Conservation (phyloP, 1,140 invertebrate genomes). For the Pentalonia nigronervosa region DNA sequence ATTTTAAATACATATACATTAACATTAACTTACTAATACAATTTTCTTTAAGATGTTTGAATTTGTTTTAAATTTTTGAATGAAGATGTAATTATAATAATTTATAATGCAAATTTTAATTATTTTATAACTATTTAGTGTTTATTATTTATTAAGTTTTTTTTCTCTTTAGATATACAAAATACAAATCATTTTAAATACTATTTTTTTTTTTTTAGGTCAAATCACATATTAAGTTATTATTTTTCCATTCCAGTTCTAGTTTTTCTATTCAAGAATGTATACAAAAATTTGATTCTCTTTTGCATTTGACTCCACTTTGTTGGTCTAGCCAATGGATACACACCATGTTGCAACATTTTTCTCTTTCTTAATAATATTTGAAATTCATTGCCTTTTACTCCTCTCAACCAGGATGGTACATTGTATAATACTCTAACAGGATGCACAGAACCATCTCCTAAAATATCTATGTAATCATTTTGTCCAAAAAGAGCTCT, state of each 20-base stretch:
- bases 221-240: neutral
- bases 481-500: slow-evolving; percentile 91
- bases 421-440: slow-evolving; percentile 82
- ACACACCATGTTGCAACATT: slow-evolving; percentile 69
- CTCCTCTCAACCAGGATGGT: slow-evolving; percentile 85
- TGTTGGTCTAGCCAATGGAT: slow-evolving; percentile 72
- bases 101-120: neutral
- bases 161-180: neutral
- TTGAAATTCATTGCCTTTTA: slow-evolving; percentile 86
- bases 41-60: too few relatives aligned
- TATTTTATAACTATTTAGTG: neutral
- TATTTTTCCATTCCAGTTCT: slow-evolving; percentile 57
- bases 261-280: slow-evolving; percentile 79
- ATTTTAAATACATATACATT: too few relatives aligned
- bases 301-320: slow-evolving; percentile 80
- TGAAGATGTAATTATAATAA: neutral
- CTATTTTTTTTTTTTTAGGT: neutral
- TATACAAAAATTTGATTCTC: slow-evolving; percentile 77
- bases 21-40: too few relatives aligned
- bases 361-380: slow-evolving; percentile 79
- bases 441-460: slow-evolving; percentile 81
- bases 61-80: neutral
- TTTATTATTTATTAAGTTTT: neutral
- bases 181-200: neutral
- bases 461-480: slow-evolving; percentile 95